Conservation (phyloP, 2,797 vertebrate species). For the Lacerta agilis region DNA sequence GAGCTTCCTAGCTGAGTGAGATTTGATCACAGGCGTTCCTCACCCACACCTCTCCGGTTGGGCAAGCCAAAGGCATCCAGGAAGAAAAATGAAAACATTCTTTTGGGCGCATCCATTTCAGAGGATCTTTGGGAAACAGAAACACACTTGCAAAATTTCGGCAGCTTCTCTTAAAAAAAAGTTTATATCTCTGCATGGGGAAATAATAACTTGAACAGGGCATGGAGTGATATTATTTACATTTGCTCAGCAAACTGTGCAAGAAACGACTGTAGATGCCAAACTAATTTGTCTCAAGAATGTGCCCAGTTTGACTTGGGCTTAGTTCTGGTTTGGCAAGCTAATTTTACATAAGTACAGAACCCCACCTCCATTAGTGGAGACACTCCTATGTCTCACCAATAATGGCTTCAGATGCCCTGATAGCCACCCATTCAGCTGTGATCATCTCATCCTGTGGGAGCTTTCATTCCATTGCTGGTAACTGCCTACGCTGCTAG, state of each 20-base stretch:
- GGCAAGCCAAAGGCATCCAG: too few species aligned
- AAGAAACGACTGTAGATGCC: conserved; percentile 53
- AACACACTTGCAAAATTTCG: too few species aligned
- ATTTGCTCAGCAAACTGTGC: conserved; percentile 50
- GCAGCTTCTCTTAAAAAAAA: too few species aligned
- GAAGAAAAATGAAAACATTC: too few species aligned
- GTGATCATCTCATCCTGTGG: neutral
- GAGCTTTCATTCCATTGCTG: neutral
- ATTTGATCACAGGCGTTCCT: neutral
- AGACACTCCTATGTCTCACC: neutral
- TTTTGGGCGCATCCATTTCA: too few species aligned
- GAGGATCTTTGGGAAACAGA: too few species aligned
- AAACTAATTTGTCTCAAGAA: neutral
- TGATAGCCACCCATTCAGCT: too few species aligned
- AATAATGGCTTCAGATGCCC: neutral
- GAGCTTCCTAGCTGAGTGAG: neutral
- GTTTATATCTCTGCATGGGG: neutral
- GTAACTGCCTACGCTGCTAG: neutral
- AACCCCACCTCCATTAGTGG: neutral
- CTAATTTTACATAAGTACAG: neutral
- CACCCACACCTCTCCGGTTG: neutral
- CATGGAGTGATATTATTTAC: conserved; percentile 35
- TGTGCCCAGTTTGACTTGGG: neutral
- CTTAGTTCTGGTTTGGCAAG: neutral
- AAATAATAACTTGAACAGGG: neutral